Percentiles rank a stretch among this genome's conserved stretches.
These are phyloP conservation scores for Scaptomyza montana DNA, from an alignment of 1,140 invertebrate genomes.

Conservation along the genomic window DNA sequence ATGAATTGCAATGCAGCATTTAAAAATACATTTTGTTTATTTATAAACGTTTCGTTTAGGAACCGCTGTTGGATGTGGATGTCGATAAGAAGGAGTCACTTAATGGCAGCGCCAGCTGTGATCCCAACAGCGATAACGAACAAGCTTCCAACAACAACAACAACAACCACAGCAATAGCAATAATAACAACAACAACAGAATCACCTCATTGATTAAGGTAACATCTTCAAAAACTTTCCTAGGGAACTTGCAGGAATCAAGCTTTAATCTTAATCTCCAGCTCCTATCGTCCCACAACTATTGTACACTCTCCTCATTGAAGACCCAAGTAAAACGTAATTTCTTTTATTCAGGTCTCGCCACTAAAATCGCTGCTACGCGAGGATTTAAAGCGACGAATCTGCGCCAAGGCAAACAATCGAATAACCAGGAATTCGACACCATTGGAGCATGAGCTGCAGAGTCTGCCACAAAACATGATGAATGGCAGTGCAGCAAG, in stretches of 20 bases:
- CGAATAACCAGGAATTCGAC: constrained; percentile 83
- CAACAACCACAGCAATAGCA: constrained; percentile 57
- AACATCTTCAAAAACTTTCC: neutral
- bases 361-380: constrained; percentile 92
- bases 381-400: constrained; percentile 91
- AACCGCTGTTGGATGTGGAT: constrained; percentile 53
- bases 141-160: constrained; percentile 68
- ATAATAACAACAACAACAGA: constrained; percentile 65
- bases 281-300: no score
- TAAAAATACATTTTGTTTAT: no score
- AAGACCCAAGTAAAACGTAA: neutral
- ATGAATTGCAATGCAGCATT: no score
- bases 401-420: constrained; percentile 86
- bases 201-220: constrained; percentile 83
- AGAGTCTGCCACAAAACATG: constrained; percentile 56
- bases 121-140: constrained; percentile 72
- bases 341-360: constrained; percentile 86
- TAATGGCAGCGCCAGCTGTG: constrained; percentile 58
- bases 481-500: constrained; percentile 42
- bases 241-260: no score
- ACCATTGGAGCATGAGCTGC: constrained; percentile 71
- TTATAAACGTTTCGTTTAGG: no score
- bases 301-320: neutral
- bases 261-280: no score
- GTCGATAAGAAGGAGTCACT: constrained; percentile 54